Evolutionary conservation across 2,888 invertebrate genomes (phyloP), one percentile per base, ranked within the genome.

Genomic region (Hypena proboscidalis): DNA sequence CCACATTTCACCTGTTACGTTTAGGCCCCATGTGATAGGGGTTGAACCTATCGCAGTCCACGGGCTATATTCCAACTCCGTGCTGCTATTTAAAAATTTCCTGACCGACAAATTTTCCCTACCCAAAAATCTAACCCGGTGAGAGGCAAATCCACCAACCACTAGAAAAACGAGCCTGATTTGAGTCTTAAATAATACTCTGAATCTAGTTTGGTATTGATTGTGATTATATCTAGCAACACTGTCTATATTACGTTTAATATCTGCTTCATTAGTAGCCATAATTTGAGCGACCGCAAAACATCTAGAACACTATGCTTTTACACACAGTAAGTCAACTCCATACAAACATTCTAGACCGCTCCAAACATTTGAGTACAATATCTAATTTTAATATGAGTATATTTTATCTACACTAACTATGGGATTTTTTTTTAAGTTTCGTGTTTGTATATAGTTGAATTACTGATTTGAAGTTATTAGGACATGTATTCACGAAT

Each of bases 361-460:
- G 32, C 44, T 42, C 42, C 45, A 59, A 39, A 11, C 31, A 4
- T 27, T 44, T 13, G 39, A 60, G 20, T 52, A 55, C 8, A 43
- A 45, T 27, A 23, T 20, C 29, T 47, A 41, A 57, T 25, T 48
- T 31, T 31, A 54, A 55, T 35, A 50, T 25, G 41, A 51, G 56
- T 64, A 64, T 50, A 54, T 6, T 10, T 42, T 32, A 23, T 45
- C 64, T 63, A 60, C 35, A 42, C 47, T 55, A 54, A 4, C 20
- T 49, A 57, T 37, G 38, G 1, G 11, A 43, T 35, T 47, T 15
- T 14, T 41, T 42, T 32, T 34, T 9, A 21, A 21, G 22, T 35
- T 36, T 33, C 23, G 6, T 22, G 2, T 41, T 48, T 46, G 39
- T 44, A 29, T 33, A 48, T 38, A 64, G 61, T 61, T 53, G 46